Percentiles rank a stretch among this genome's conserved stretches.
phyloP scores from a whole-genome alignment of 2,797 vertebrate species.

The Neosalanx taihuensis region DNA sequence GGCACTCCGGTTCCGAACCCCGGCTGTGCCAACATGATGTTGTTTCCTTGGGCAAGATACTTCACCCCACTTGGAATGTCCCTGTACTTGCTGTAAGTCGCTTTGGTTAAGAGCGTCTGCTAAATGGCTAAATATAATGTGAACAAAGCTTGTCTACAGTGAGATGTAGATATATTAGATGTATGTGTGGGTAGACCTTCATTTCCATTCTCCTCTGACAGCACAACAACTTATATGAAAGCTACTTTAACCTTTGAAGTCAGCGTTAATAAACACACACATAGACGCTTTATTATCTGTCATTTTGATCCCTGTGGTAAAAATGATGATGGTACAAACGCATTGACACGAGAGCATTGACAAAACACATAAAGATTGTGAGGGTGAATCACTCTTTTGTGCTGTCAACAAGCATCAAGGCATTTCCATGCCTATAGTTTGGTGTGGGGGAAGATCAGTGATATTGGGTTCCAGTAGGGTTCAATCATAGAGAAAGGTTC shows the following conservation, averaged over 20 bases:
- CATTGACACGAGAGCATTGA: background rate
- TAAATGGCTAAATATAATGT: no score
- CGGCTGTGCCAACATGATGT: no score
- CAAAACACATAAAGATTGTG: no score
- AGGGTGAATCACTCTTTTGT: background rate
- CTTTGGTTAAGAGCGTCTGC: no score
- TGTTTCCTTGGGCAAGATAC: no score
- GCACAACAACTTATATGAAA: background rate
- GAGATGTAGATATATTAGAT: background rate
- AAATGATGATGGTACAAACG: background rate
- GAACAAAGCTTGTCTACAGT: background rate
- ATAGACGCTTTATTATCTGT: background rate
- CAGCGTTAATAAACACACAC: background rate
- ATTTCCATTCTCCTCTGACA: background rate
- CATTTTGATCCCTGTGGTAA: background rate
- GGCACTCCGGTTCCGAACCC: no score
- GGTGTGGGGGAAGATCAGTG: background rate
- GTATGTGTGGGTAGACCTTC: background rate
- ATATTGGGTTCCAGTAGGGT: no score
- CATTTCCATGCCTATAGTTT: background rate
- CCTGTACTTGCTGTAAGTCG: no score
- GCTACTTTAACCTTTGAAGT: background rate
- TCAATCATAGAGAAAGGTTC: no score
- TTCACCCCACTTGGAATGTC: no score
- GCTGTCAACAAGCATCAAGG: background rate